Percentiles rank a stretch among this genome's conserved stretches.
These are phyloP conservation scores for Meliscaeva auricollis DNA, from an alignment of 2,888 invertebrate genomes.

Conservation along the genomic window DNA sequence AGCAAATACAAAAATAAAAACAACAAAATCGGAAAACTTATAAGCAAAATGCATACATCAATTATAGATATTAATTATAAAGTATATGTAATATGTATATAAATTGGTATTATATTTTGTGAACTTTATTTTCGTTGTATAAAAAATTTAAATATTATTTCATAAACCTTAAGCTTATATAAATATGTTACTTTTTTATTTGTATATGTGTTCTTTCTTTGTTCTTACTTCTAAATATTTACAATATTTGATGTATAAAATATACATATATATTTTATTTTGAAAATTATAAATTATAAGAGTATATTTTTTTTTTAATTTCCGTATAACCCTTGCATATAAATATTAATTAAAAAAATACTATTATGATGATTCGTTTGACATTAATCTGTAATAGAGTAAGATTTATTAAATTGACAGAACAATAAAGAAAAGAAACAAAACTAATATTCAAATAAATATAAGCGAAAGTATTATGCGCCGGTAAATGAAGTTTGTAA, in stretches of 20 bases:
- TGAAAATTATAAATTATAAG: not conserved
- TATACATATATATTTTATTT: not conserved
- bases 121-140: not conserved
- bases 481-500: too few species aligned
- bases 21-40: not conserved
- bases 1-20: not conserved
- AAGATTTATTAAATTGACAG: conserved; percentile 42
- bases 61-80: not conserved
- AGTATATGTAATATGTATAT: not conserved
- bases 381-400: conserved; percentile 62
- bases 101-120: not conserved
- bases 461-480: not conserved
- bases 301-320: not conserved
- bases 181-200: not conserved
- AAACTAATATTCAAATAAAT: not conserved
- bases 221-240: conserved; percentile 1
- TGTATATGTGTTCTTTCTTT: conserved; percentile 31
- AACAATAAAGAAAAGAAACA: conserved; percentile 4
- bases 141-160: not conserved
- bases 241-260: conserved; percentile 8
- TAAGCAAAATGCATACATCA: conserved; percentile 5
- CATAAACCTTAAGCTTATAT: not conserved
- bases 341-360: not conserved
- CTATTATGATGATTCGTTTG: conserved; percentile 8
- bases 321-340: not conserved